Conservation (phyloP, 2,113 vertebrate species). For the Bubo blakistoni region DNA sequence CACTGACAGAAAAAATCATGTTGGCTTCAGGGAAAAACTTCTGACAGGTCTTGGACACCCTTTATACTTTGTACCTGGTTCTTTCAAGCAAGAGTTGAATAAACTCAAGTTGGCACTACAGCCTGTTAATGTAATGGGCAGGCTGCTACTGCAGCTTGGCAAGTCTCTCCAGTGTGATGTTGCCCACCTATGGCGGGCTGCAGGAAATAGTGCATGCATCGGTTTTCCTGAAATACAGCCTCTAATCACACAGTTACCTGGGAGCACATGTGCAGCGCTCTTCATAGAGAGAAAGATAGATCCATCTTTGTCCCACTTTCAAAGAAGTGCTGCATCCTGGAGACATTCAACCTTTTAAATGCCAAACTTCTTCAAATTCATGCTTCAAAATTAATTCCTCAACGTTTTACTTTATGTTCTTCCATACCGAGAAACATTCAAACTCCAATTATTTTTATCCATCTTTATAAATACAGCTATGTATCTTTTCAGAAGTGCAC, state of each 20-base stretch:
- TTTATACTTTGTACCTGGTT: background rate
- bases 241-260: background rate
- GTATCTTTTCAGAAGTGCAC: background rate
- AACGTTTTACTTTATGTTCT: background rate
- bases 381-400: background rate
- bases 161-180: background rate
- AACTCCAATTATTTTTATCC: background rate
- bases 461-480: background rate
- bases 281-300: background rate
- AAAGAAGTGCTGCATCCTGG: background rate
- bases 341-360: background rate
- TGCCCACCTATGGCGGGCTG: background rate
- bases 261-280: fast-evolving
- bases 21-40: background rate
- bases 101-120: background rate
- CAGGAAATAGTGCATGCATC: fast-evolving
- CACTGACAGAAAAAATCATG: background rate
- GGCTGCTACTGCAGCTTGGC: background rate
- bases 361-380: background rate
- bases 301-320: background rate
- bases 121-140: background rate
- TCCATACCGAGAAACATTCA: background rate
- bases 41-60: background rate
- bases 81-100: background rate
- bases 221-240: background rate